phyloP scores from a whole-genome alignment of 2,888 invertebrate species.

The Hymenopus coronatus region DNA sequence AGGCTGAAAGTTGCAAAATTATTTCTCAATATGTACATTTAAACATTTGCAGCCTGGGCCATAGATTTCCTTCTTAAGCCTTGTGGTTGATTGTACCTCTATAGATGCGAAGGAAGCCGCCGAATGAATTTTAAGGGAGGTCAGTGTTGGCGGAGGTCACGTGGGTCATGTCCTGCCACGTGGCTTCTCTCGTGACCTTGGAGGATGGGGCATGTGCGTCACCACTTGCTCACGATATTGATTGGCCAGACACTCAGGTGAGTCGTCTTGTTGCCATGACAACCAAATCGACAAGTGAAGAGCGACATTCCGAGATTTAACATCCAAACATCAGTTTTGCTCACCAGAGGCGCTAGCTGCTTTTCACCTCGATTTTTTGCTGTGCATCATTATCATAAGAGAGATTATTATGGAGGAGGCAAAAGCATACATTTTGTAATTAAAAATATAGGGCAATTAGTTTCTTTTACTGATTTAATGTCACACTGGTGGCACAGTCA shows the following conservation, averaged over 20 bases:
- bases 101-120: not conserved
- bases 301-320: not conserved
- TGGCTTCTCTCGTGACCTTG: slow-evolving; percentile 18
- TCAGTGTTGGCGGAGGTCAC: slow-evolving; percentile 13
- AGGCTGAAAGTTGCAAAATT: too few species aligned
- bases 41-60: too few species aligned
- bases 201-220: slow-evolving; percentile 23
- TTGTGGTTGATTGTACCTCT: not conserved
- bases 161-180: slow-evolving; percentile 17
- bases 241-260: slow-evolving; percentile 20
- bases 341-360: not conserved
- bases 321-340: not conserved
- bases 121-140: slow-evolving; percentile 5
- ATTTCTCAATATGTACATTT: too few species aligned
- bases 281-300: slow-evolving; percentile 13
- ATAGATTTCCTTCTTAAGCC: too few species aligned
- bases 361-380: not conserved
- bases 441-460: not conserved
- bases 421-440: not conserved
- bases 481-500: not conserved
- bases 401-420: not conserved
- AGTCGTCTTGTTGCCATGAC: slow-evolving; percentile 11
- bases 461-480: not conserved
- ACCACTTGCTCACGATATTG: slow-evolving; percentile 23
- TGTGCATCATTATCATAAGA: not conserved